phyloP scores from a whole-genome alignment of 2,113 vertebrate genomes.

The Colistium nudipinnis region DNA sequence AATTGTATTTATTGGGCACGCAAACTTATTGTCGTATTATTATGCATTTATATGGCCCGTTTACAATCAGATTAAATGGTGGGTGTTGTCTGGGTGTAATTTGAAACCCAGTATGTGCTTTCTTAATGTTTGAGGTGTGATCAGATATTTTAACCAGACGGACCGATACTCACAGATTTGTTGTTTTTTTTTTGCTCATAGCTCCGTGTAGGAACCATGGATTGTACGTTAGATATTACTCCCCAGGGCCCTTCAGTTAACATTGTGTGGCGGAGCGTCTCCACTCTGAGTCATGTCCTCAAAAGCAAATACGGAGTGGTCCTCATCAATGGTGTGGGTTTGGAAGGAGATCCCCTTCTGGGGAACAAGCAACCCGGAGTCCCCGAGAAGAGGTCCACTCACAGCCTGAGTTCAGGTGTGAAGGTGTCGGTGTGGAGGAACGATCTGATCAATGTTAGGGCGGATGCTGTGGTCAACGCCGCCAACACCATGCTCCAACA shows the following conservation, averaged over 20 bases:
- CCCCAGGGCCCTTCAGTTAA: slow-evolving; percentile 33
- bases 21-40: too few relatives aligned
- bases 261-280: slow-evolving; percentile 56
- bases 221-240: neutral
- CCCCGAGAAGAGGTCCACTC: slow-evolving; percentile 67
- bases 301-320: slow-evolving; percentile 74
- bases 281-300: slow-evolving; percentile 71
- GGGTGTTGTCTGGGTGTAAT: too few relatives aligned
- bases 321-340: slow-evolving; percentile 43
- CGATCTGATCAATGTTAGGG: slow-evolving; percentile 83
- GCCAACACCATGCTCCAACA: slow-evolving; percentile 81
- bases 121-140: too few relatives aligned
- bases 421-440: slow-evolving; percentile 86
- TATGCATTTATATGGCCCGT: too few relatives aligned
- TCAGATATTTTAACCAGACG: neutral
- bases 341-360: rapidly evolving
- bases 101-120: too few relatives aligned
- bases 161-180: neutral
- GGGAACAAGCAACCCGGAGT: rapidly evolving
- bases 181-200: neutral
- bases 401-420: slow-evolving; percentile 41
- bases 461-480: slow-evolving; percentile 88
- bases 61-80: too few relatives aligned
- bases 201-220: slow-evolving; percentile 43
- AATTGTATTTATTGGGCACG: too few relatives aligned